Conservation (phyloP, 2,888 invertebrate genomes). For the Ceriagrion tenellum region DNA sequence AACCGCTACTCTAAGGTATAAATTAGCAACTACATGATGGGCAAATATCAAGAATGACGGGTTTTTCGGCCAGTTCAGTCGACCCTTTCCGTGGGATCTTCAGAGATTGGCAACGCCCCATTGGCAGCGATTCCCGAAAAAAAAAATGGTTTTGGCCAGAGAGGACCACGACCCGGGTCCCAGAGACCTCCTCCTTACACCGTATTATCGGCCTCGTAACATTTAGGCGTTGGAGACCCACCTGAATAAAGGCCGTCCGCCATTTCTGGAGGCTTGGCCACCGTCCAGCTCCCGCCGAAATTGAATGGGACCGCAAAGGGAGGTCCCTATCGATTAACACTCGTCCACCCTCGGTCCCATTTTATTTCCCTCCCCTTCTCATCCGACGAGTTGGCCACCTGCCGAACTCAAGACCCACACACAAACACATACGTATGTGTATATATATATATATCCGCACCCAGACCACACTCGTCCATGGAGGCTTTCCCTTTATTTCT, state of each 20-base stretch:
- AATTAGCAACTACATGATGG: too few relatives aligned
- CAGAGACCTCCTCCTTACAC: neutral
- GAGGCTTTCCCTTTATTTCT: neutral
- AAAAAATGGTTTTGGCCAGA: neutral
- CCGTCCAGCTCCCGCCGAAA: neutral
- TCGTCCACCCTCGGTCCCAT: neutral
- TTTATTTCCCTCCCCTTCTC: neutral
- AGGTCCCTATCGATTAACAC: neutral
- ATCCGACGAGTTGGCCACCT: neutral
- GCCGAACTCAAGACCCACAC: neutral
- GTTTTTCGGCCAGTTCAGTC: too few relatives aligned
- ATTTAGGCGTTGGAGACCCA: neutral
- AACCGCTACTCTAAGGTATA: too few relatives aligned
- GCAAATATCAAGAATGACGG: too few relatives aligned
- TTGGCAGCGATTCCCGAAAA: neutral
- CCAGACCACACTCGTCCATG: neutral
- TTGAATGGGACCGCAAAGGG: constrained; percentile 26
- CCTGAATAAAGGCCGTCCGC: neutral
- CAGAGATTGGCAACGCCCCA: neutral
- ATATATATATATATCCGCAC: neutral
- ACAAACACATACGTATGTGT: neutral
- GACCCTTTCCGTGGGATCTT: neutral
- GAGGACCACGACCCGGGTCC: neutral
- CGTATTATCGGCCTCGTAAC: neutral
- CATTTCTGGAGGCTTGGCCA: neutral